A percentile compares a stretch with the other conserved stretches of the same genome.
Evolutionary conservation across 2,888 invertebrate species (phyloP).

Genomic region (Halictus quadricinctus): DNA sequence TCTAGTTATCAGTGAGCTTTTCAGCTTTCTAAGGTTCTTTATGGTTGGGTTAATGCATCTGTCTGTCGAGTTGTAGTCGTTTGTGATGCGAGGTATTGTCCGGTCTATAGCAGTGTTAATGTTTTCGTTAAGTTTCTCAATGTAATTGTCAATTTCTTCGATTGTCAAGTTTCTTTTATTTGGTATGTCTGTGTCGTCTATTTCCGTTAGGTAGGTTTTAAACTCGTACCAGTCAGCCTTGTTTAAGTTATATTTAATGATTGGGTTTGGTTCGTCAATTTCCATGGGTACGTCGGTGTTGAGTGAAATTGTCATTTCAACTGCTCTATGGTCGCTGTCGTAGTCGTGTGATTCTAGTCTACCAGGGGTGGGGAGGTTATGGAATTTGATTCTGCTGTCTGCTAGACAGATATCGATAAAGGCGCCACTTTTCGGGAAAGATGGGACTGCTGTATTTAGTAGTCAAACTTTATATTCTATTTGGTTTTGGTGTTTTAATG

Average conservation of each 20-base stretch:
- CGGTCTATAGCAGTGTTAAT: too few relatives aligned
- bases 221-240: conserved; percentile 15
- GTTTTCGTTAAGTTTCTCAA: too few relatives aligned
- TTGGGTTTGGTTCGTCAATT: too few relatives aligned
- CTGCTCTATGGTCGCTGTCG: conserved; percentile 34
- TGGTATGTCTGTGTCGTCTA: not conserved
- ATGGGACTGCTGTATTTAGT: not conserved
- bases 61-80: too few relatives aligned
- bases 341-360: not conserved
- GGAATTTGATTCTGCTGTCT: not conserved
- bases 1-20: too few relatives aligned
- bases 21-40: too few relatives aligned
- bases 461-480: not conserved
- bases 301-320: not conserved
- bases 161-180: conserved; percentile 15
- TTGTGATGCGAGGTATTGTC: too few relatives aligned
- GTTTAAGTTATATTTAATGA: not conserved
- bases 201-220: not conserved
- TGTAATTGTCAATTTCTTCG: too few relatives aligned
- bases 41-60: too few relatives aligned
- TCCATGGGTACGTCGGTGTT: not conserved
- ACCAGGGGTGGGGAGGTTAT: not conserved
- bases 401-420: not conserved
- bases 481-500: not conserved
- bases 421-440: not conserved